Evolutionary conservation across 2,888 invertebrate species (phyloP).

Genomic region (Scotopteryx bipunctaria): DNA sequence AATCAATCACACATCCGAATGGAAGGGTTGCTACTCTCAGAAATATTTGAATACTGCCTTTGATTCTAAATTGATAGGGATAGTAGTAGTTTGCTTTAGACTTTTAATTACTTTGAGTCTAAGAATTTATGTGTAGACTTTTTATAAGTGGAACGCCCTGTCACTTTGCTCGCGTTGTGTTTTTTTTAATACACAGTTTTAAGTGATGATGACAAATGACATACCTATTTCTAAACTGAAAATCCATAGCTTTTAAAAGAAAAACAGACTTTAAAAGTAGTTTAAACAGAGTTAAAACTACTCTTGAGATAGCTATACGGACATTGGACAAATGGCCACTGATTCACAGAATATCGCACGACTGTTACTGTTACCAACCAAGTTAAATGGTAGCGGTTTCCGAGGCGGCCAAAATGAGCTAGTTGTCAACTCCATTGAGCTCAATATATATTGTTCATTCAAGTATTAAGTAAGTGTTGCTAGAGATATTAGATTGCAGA

Average conservation of each 20-base stretch:
- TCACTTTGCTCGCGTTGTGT: no score
- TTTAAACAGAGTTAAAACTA: no score
- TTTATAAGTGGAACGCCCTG: no score
- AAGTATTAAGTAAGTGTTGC: background rate
- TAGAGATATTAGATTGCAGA: background rate
- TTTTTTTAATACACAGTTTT: no score
- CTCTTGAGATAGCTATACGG: background rate
- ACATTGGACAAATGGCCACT: background rate
- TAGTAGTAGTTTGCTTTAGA: constrained; percentile 2
- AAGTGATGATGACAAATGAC: no score
- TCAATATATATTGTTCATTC: background rate
- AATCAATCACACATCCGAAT: constrained; percentile 46
- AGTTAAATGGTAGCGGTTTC: background rate
- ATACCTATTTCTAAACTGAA: no score
- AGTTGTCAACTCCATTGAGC: background rate
- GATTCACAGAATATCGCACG: background rate
- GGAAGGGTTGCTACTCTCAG: constrained; percentile 27
- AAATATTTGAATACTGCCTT: constrained; percentile 25
- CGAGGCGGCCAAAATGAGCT: background rate
- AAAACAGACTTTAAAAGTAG: no score
- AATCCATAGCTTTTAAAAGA: no score
- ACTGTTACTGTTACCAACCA: background rate
- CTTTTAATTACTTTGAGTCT: constrained; percentile 6
- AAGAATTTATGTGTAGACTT: no score
- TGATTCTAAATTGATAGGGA: constrained; percentile 4